Conservation (phyloP, 92 coral and sea anemone genomes). For the Phenganax marumi region DNA sequence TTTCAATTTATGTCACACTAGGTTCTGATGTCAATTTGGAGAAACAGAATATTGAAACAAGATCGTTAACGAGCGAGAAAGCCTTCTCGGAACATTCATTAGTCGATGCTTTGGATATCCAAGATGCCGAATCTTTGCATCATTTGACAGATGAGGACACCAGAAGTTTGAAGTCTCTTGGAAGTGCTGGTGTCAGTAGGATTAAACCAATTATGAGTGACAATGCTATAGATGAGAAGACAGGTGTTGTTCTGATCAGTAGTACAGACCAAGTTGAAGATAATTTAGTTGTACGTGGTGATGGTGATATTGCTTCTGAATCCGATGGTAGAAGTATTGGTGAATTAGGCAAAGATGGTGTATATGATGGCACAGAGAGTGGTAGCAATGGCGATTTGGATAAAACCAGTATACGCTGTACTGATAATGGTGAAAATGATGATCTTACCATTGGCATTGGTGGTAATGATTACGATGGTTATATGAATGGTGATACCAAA, state of each 20-base stretch:
- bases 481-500: background rate
- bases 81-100: background rate
- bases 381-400: slow-evolving; percentile 16
- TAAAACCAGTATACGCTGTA: background rate
- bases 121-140: slow-evolving; percentile 17
- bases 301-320: slow-evolving; percentile 47
- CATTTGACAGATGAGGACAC: slow-evolving; percentile 2
- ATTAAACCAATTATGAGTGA: background rate
- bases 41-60: background rate
- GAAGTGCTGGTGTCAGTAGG: slow-evolving; percentile 5
- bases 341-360: slow-evolving; percentile 30
- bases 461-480: slow-evolving; percentile 8
- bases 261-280: slow-evolving; percentile 38
- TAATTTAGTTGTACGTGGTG: slow-evolving; percentile 26
- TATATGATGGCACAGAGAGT: background rate
- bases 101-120: slow-evolving; percentile 18
- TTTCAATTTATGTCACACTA: slow-evolving; percentile 42
- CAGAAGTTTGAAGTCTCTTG: slow-evolving; percentile 22
- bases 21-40: slow-evolving; percentile 33
- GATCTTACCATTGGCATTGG: background rate
- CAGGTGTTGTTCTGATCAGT: slow-evolving; percentile 9
- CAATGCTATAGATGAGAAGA: background rate
- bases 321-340: background rate
- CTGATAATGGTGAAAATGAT: slow-evolving; percentile 23
- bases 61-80: background rate